Evolutionary conservation across 1,140 invertebrate species (phyloP).

Genomic region (Drosophila carrolli): DNA sequence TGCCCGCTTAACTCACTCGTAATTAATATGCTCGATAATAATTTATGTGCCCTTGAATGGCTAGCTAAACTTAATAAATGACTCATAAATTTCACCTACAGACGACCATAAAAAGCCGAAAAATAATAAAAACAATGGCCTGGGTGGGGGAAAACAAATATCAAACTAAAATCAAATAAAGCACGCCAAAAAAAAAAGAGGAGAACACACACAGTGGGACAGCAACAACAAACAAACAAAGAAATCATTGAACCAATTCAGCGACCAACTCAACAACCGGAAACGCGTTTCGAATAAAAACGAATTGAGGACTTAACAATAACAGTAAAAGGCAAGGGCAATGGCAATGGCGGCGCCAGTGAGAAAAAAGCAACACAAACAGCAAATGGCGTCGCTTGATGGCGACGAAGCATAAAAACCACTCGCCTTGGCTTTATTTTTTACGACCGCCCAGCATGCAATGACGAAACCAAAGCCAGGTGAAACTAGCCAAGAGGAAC

Average conservation of each 20-base stretch:
- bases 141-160: constrained; percentile 46
- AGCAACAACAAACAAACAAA: constrained; percentile 54
- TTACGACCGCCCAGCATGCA: constrained; percentile 62
- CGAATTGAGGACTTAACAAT: constrained; percentile 81
- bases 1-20: constrained; percentile 4
- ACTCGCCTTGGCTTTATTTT: constrained; percentile 64
- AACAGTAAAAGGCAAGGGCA: constrained; percentile 68
- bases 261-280: constrained; percentile 82
- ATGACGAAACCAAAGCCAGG: constrained; percentile 62
- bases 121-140: constrained; percentile 26
- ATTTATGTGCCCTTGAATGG: constrained; percentile 42
- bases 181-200: constrained; percentile 12
- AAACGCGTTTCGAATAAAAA: constrained; percentile 83
- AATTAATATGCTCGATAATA: constrained; percentile 51
- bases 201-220: constrained; percentile 41
- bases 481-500: constrained; percentile 27
- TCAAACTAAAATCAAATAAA: constrained; percentile 42
- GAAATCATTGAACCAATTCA: constrained; percentile 83
- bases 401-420: constrained; percentile 79
- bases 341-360: constrained; percentile 38
- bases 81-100: constrained; percentile 65
- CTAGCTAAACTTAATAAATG: constrained; percentile 66
- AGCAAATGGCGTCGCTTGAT: constrained; percentile 75
- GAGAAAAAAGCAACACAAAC: constrained; percentile 24
- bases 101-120: constrained; percentile 46